A percentile compares a stretch with the other conserved stretches of the same genome.
phyloP scores from a whole-genome alignment of 2,113 vertebrate genomes.

The Cyanoramphus novaezelandiae region DNA sequence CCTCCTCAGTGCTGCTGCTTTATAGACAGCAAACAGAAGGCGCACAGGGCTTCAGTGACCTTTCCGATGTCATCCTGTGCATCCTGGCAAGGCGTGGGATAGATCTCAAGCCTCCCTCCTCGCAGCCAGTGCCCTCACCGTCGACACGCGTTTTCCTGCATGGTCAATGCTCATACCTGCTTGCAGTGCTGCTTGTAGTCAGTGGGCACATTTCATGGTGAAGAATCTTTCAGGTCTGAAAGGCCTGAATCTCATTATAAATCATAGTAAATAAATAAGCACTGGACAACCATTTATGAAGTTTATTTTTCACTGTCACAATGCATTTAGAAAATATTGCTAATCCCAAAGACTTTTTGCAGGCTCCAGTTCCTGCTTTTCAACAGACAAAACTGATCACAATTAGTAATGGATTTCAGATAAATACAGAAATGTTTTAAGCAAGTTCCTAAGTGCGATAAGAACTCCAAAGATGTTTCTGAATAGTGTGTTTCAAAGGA shows the following conservation, averaged over 20 bases:
- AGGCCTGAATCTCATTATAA: not conserved
- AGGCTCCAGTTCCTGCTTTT: not conserved
- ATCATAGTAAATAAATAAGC: not conserved
- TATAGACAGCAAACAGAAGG: not conserved
- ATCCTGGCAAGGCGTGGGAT: accelerated
- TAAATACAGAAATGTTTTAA: not conserved
- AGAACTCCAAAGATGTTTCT: not conserved
- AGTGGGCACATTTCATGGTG: not conserved
- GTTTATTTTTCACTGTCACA: not conserved
- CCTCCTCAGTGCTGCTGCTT: not conserved
- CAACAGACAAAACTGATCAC: not conserved
- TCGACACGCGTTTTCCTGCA: accelerated
- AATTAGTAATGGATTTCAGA: not conserved
- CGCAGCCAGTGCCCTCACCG: not conserved
- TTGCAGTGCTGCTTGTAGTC: not conserved
- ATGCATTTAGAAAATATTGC: not conserved
- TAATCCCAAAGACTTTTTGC: not conserved
- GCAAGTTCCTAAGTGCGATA: not conserved
- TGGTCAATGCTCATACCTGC: accelerated
- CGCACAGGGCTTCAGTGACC: not conserved
- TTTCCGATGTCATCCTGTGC: not conserved
- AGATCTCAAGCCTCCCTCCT: not conserved
- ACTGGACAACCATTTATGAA: not conserved
- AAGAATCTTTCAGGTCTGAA: not conserved
- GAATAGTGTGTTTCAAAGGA: not conserved